Evolutionary conservation across 1,140 invertebrate species (phyloP).

Genomic region (Scaptomyza pallida): DNA sequence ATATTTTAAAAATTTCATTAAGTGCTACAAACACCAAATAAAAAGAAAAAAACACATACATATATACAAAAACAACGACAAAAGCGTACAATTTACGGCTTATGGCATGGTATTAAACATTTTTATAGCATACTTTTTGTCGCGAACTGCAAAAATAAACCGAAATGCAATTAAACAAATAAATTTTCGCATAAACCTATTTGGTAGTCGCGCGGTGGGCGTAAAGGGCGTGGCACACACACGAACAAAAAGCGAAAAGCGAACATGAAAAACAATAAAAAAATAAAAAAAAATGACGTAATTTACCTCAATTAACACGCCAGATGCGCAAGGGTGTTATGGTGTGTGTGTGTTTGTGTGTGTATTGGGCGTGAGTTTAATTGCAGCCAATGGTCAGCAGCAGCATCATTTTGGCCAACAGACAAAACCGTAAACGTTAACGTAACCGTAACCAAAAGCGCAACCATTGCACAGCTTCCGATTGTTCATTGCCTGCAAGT

Average conservation of each 20-base stretch:
- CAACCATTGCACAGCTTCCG: constrained; percentile 30
- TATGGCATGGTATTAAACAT: constrained; percentile 61
- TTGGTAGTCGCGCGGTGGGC: constrained; percentile 31
- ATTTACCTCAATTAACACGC: constrained; percentile 82
- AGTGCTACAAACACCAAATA: constrained; percentile 1
- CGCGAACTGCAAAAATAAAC: constrained; percentile 26
- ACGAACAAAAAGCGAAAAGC: constrained; percentile 6
- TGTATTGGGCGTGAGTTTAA: constrained; percentile 58
- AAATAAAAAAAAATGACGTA: constrained; percentile 60
- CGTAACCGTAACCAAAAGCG: constrained; percentile 44
- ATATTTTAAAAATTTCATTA: constrained; percentile 69
- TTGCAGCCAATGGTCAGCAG: constrained; percentile 74
- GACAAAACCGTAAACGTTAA: constrained; percentile 59
- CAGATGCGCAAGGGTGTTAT: constrained; percentile 45
- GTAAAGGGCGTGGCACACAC: constrained; percentile 5
- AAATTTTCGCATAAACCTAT: constrained; percentile 74
- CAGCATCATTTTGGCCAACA: constrained; percentile 47
- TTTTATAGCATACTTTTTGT: constrained; percentile 61
- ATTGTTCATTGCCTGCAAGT: constrained; percentile 41
- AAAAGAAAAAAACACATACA: no score
- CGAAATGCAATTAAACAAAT: constrained; percentile 76
- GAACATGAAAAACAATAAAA: constrained; percentile 19
- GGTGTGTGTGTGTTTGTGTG: constrained; percentile 17
- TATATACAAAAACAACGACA: no score
- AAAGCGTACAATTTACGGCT: constrained; percentile 65